Conservation (phyloP, 2,888 invertebrate genomes). For the Machimus rusticus region DNA sequence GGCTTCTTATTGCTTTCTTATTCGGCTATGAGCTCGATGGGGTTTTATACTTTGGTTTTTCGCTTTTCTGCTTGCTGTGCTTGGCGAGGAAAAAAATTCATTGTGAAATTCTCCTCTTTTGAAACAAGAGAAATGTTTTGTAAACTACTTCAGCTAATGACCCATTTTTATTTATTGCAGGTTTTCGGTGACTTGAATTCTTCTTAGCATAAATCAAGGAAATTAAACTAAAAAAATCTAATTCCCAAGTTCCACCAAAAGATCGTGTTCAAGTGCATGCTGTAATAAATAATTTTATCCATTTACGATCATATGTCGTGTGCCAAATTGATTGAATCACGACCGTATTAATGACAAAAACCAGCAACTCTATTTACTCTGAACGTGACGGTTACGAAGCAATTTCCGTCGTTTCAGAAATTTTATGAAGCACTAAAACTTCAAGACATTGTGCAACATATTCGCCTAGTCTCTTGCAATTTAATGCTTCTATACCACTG, state of each 20-base stretch:
- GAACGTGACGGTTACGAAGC: background rate
- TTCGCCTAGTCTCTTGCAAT: background rate
- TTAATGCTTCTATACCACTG: background rate
- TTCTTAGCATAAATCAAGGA: background rate
- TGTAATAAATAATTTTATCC: background rate
- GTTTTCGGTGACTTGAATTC: background rate
- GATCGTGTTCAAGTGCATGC: background rate
- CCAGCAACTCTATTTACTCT: background rate
- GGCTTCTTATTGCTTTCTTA: background rate
- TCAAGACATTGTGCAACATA: background rate
- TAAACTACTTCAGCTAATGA: background rate
- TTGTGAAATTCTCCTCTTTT: slow-evolving; percentile 10
- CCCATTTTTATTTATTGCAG: background rate
- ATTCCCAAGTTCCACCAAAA: background rate
- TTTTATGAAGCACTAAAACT: background rate
- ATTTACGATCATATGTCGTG: background rate
- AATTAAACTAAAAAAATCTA: background rate
- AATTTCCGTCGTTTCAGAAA: background rate
- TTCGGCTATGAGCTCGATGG: background rate
- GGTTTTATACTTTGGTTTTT: background rate
- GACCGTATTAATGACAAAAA: background rate
- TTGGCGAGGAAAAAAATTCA: background rate
- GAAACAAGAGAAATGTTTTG: background rate
- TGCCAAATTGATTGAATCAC: background rate
- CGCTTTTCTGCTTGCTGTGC: background rate